A percentile compares a stretch with the other conserved stretches of the same genome.
Conservation (phyloP, 1,140 invertebrate species). For the Microplitis mediator region DNA sequence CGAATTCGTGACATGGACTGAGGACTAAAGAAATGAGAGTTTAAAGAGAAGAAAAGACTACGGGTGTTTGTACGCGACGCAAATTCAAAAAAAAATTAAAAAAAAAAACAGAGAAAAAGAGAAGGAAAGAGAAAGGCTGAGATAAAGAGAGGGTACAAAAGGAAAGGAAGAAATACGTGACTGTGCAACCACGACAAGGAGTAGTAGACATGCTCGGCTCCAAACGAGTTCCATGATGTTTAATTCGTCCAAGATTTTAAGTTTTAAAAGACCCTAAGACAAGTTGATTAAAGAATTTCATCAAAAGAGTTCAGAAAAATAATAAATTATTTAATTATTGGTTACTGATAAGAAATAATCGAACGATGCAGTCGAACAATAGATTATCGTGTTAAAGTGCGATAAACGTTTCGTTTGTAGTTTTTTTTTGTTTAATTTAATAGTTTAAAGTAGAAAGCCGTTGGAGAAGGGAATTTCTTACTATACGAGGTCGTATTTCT, state of each 20-base stretch:
- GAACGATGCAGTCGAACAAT: neutral
- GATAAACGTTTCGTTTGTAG: too few relatives aligned
- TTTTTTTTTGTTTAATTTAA: too few relatives aligned
- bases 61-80: neutral
- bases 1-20: neutral
- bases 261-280: neutral
- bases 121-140: neutral
- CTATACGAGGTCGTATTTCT: neutral
- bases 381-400: neutral
- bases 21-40: conserved; percentile 1
- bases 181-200: conserved; percentile 41
- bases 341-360: neutral
- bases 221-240: conserved; percentile 40
- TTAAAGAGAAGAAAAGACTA: neutral
- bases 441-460: too few relatives aligned
- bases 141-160: conserved; percentile 17
- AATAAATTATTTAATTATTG: neutral
- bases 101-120: conserved; percentile 8
- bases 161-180: conserved; percentile 40
- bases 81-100: neutral
- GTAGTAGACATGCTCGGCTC: conserved; percentile 41
- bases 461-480: too few relatives aligned
- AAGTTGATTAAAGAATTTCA: conserved; percentile 8
- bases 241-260: conserved; percentile 1
- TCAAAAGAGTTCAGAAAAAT: neutral